These are phyloP conservation scores for Sminthurides aquaticus DNA, from an alignment of 2,888 invertebrate species.

Conservation along the genomic window DNA sequence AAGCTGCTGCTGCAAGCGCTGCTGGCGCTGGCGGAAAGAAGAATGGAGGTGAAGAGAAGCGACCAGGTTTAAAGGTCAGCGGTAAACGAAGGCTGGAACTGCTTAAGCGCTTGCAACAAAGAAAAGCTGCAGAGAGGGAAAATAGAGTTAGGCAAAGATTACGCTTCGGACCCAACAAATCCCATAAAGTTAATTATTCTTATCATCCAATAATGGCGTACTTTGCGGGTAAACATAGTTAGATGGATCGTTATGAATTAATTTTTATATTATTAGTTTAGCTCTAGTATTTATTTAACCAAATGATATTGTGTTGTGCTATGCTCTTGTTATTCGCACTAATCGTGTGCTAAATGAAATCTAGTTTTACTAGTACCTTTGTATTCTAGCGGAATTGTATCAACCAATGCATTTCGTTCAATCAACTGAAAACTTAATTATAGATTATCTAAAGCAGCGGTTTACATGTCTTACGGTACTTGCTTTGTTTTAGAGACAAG, in stretches of 20 bases:
- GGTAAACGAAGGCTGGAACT: conserved; percentile 11
- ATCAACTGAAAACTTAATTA: neutral
- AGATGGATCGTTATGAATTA: neutral
- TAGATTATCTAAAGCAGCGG: neutral
- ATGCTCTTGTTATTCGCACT: too few relatives aligned
- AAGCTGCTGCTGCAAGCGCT: neutral
- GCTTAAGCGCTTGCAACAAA: conserved; percentile 10
- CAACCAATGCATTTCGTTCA: neutral
- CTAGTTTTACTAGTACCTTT: neutral
- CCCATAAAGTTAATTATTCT: conserved; percentile 62
- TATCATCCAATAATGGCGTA: conserved; percentile 78
- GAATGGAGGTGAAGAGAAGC: neutral
- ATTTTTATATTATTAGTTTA: neutral
- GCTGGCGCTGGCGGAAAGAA: neutral
- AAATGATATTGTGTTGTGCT: too few relatives aligned
- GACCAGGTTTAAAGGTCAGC: neutral
- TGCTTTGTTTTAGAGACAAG: neutral
- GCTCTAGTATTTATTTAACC: neutral
- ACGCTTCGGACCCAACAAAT: conserved; percentile 17
- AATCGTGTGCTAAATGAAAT: neutral
- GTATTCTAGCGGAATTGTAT: neutral
- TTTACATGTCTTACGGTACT: too few relatives aligned
- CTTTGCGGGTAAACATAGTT: conserved; percentile 47
- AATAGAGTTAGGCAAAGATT: conserved; percentile 19
- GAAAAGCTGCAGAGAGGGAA: conserved; percentile 9